These are phyloP conservation scores for Stichodactyla mertensii DNA, from an alignment of 64 coral and sea anemone species.

Conservation along the genomic window DNA sequence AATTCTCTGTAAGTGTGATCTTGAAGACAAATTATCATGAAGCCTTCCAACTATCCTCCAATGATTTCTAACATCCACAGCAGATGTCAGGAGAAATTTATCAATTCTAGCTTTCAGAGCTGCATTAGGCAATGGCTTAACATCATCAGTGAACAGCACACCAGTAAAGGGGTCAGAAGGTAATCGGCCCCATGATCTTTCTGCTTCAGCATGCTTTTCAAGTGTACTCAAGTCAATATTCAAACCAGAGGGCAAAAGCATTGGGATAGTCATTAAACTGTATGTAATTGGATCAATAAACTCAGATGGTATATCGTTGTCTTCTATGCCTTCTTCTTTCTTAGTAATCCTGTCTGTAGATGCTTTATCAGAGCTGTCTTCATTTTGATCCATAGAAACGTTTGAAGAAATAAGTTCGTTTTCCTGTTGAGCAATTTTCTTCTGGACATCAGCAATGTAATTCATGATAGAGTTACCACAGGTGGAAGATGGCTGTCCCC, in stretches of 20 bases:
- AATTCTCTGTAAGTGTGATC: background rate
- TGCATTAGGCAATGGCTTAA: constrained; percentile 74
- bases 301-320: constrained; percentile 56
- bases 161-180: constrained; percentile 97
- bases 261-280: constrained; percentile 85
- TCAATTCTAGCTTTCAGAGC: constrained; percentile 94
- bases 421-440: constrained; percentile 34
- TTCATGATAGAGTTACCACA: constrained; percentile 32
- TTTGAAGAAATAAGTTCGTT: background rate
- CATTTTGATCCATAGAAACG: background rate
- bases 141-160: constrained; percentile 57
- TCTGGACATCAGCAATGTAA: constrained; percentile 47
- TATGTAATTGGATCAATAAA: constrained; percentile 98
- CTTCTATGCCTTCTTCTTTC: background rate
- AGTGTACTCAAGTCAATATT: constrained; percentile 82
- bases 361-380: background rate
- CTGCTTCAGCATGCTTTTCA: constrained; percentile 76
- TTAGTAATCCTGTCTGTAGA: background rate
- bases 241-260: constrained; percentile 84
- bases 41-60: constrained; percentile 77
- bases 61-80: constrained; percentile 28
- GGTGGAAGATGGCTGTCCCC: constrained; percentile 61
- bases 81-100: constrained; percentile 68
- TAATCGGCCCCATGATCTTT: constrained; percentile 71
- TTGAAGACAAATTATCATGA: background rate